Conservation (phyloP, 2,113 vertebrate species). For the Anhinga rufa region DNA sequence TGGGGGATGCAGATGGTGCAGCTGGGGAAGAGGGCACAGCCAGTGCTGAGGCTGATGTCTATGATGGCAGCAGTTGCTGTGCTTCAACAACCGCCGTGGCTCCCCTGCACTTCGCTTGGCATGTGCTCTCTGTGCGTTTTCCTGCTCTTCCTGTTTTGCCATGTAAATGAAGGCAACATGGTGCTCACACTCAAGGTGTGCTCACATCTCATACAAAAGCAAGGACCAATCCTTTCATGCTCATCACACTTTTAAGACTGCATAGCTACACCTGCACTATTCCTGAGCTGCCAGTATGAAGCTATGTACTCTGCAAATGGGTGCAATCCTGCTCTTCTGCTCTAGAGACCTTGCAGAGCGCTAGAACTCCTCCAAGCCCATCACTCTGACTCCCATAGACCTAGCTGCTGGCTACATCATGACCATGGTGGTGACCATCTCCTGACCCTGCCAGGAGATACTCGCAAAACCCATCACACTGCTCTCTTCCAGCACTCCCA, state of each 20-base stretch:
- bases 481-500: neutral
- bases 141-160: neutral
- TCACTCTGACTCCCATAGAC: neutral
- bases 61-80: neutral
- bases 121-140: neutral
- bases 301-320: rapidly evolving
- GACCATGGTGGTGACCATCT: neutral
- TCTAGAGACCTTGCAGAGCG: neutral
- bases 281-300: neutral
- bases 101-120: neutral
- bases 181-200: neutral
- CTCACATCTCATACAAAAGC: neutral
- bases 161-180: neutral
- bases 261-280: neutral
- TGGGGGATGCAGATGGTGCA: no score
- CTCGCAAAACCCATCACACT: neutral
- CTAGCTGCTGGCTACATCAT: neutral
- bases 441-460: neutral
- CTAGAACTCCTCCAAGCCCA: neutral
- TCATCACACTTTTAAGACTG: neutral
- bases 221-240: neutral
- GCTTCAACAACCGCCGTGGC: neutral
- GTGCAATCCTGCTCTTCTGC: neutral
- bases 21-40: neutral
- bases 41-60: rapidly evolving